These are phyloP conservation scores for Macrocentrus cingulum DNA, from an alignment of 1,140 invertebrate genomes.

Conservation along the genomic window DNA sequence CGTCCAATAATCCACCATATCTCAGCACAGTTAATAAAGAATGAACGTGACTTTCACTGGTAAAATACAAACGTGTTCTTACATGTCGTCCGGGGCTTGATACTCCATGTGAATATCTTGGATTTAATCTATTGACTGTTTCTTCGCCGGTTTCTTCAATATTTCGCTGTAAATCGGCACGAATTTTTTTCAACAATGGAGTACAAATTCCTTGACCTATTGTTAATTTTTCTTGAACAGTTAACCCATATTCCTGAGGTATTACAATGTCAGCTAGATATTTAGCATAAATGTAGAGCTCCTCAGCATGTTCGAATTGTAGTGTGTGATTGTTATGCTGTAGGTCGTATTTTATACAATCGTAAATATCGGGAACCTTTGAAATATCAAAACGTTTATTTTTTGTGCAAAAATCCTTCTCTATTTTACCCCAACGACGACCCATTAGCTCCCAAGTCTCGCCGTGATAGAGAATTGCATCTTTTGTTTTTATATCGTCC, in stretches of 20 bases:
- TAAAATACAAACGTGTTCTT: slow-evolving; percentile 95
- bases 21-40: slow-evolving; percentile 94
- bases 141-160: slow-evolving; percentile 86
- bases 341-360: slow-evolving; percentile 98
- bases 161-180: slow-evolving; percentile 91
- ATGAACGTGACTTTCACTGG: slow-evolving; percentile 99
- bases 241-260: slow-evolving; percentile 98
- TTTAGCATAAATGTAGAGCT: slow-evolving; percentile 93
- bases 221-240: slow-evolving; percentile 91
- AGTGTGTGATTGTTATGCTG: slow-evolving; percentile 97
- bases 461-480: slow-evolving; percentile 92
- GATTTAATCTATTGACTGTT: slow-evolving; percentile 93
- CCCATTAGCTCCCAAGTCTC: slow-evolving; percentile 99
- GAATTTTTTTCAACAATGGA: slow-evolving; percentile 93
- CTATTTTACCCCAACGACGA: slow-evolving; percentile 96
- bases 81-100: slow-evolving; percentile 97
- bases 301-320: slow-evolving; percentile 91
- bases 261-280: slow-evolving; percentile 97
- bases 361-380: slow-evolving; percentile 99
- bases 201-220: slow-evolving; percentile 98
- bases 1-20: slow-evolving; percentile 90
- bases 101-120: slow-evolving; percentile 96
- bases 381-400: slow-evolving; percentile 94
- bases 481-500: slow-evolving; percentile 85
- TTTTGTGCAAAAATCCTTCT: slow-evolving; percentile 97